Conservation (phyloP, 2,113 vertebrate species). For the Caloenas nicobarica region DNA sequence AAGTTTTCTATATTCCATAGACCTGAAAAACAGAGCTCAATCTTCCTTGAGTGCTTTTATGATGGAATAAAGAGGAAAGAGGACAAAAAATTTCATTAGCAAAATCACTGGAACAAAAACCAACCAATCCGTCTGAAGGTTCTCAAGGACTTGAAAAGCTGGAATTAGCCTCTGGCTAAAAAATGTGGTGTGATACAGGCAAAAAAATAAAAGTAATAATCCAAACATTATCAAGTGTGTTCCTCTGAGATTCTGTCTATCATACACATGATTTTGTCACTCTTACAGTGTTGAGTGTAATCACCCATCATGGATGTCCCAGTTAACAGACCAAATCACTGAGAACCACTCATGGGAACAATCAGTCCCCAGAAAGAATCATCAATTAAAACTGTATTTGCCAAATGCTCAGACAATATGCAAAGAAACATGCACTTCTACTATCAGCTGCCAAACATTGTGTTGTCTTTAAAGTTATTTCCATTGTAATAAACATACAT, state of each 20-base stretch:
- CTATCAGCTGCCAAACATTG: not conserved
- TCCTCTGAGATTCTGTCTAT: not conserved
- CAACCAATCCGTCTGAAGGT: not conserved
- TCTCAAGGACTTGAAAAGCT: not conserved
- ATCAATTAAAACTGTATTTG: not conserved
- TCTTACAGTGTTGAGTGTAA: not conserved
- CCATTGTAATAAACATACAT: not conserved
- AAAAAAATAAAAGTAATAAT: not conserved
- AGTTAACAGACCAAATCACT: not conserved
- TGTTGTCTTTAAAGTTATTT: not conserved
- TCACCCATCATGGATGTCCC: not conserved
- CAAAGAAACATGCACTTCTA: not conserved
- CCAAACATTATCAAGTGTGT: not conserved
- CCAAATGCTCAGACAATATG: not conserved
- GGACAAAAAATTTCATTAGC: not conserved
- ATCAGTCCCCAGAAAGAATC: not conserved
- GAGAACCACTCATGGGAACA: not conserved
- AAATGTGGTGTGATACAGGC: not conserved
- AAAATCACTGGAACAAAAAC: not conserved
- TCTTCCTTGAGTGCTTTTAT: fast-evolving
- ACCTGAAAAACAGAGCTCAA: not conserved
- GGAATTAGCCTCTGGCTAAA: not conserved
- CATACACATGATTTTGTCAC: fast-evolving
- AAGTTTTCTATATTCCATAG: not conserved
- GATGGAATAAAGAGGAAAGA: not conserved